A percentile compares a stretch with the other conserved stretches of the same genome.
Evolutionary conservation across 35 echinoderm and acorn worm species (phyloP).

Genomic region (Ophiothrix spiculata): DNA sequence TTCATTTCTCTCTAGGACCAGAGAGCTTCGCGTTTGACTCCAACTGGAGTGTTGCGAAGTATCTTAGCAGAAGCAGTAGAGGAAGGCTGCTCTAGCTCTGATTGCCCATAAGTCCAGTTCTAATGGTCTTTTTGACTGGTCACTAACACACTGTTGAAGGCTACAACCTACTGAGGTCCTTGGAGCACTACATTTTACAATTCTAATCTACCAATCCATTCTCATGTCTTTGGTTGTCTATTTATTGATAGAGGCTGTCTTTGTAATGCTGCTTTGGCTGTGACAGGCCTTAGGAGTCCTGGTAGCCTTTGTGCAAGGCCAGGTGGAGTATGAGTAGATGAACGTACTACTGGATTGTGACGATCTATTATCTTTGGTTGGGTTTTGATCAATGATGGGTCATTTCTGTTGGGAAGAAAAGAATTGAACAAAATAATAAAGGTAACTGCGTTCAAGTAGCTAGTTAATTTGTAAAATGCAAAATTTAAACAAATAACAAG

Average conservation of each 20-base stretch:
- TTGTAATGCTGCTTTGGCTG: conserved; percentile 56
- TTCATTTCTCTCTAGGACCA: too few species aligned
- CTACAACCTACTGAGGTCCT: too few species aligned
- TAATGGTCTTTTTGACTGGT: too few species aligned
- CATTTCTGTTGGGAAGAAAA: conserved; percentile 18
- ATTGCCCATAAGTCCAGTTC: too few species aligned
- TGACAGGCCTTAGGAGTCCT: conserved; percentile 61
- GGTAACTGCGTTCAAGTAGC: neutral
- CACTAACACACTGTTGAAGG: too few species aligned
- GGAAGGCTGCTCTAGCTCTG: too few species aligned
- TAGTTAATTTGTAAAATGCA: too few species aligned
- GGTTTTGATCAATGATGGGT: conserved; percentile 8
- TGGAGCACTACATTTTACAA: too few species aligned
- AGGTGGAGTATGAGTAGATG: conserved; percentile 75
- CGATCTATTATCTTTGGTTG: conserved; percentile 79
- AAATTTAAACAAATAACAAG: too few species aligned
- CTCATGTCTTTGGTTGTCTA: neutral
- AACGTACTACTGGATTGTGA: conserved; percentile 74
- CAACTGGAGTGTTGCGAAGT: too few species aligned
- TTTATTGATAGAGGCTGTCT: conserved; percentile 3
- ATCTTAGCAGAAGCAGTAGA: too few species aligned
- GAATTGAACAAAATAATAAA: conserved; percentile 14
- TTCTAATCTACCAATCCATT: neutral
- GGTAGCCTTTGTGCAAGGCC: conserved; percentile 71
- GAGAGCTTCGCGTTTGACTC: too few species aligned